Conservation (phyloP, 2,888 invertebrate species). For the Busseola fusca region DNA sequence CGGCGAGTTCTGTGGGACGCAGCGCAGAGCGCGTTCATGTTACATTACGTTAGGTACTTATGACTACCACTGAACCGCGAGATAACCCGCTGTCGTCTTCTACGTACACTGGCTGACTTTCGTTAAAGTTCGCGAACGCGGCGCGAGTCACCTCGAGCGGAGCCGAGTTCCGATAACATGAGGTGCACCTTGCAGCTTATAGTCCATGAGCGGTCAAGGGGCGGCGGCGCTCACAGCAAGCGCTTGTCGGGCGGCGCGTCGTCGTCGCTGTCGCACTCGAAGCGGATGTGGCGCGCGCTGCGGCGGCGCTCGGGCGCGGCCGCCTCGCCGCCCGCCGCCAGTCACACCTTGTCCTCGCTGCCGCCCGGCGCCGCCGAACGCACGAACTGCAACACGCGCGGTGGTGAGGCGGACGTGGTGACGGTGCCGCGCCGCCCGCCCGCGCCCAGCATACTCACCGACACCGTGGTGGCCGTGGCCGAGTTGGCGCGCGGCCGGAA, state of each 20-base stretch:
- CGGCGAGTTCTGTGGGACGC: not conserved
- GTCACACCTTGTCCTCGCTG: conserved; percentile 96
- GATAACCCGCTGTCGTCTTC: not conserved
- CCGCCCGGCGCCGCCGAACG: conserved; percentile 91
- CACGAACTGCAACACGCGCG: conserved; percentile 91
- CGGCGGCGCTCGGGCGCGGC: conserved; percentile 57
- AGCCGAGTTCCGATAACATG: conserved; percentile 26
- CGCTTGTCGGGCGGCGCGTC: conserved; percentile 79
- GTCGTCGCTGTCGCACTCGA: conserved; percentile 85
- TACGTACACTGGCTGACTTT: not conserved
- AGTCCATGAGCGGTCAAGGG: not conserved
- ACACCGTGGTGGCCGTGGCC: conserved; percentile 95
- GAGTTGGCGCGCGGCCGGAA: conserved; percentile 95
- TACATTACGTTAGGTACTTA: not conserved
- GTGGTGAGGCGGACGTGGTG: conserved; percentile 47
- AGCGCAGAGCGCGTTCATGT: not conserved
- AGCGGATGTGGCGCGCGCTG: conserved; percentile 79
- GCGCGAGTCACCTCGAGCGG: not conserved
- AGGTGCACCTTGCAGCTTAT: conserved; percentile 19
- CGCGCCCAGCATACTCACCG: conserved; percentile 90
- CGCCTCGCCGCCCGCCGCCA: conserved; percentile 87
- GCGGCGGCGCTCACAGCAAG: conserved; percentile 70
- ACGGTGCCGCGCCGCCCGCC: conserved; percentile 37
- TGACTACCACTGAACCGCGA: conserved; percentile 20
- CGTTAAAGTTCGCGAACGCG: not conserved